These are phyloP conservation scores for Reticulitermes lucifugus DNA, from an alignment of 2,888 invertebrate species.

Conservation along the genomic window DNA sequence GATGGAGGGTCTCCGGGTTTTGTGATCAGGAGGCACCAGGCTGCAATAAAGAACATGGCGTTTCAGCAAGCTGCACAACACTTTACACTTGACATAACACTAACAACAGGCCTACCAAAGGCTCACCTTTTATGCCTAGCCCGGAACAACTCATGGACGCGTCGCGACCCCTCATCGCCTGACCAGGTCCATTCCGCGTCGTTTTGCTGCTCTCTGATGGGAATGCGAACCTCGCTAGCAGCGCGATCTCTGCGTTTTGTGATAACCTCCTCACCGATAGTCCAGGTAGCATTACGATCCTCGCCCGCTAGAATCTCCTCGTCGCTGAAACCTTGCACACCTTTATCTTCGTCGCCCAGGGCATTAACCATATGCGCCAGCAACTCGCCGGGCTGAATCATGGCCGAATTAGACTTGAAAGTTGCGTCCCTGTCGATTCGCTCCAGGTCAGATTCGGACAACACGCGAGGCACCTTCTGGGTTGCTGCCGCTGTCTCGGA, in stretches of 20 bases:
- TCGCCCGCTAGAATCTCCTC: slow-evolving; percentile 80
- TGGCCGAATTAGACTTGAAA: slow-evolving; percentile 70
- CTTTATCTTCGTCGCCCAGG: slow-evolving; percentile 65
- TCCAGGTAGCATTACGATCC: slow-evolving; percentile 59
- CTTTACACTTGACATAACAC: too few relatives aligned
- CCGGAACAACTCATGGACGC: slow-evolving; percentile 67
- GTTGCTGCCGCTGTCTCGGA: slow-evolving; percentile 54
- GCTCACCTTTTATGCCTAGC: slow-evolving; percentile 54
- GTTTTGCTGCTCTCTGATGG: slow-evolving; percentile 61
- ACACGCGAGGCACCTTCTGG: slow-evolving; percentile 68
- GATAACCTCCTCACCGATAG: slow-evolving; percentile 59
- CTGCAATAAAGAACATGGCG: background rate
- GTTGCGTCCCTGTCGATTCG: slow-evolving; percentile 84
- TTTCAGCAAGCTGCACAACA: too few relatives aligned
- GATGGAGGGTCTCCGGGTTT: slow-evolving; percentile 53
- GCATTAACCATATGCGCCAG: slow-evolving; percentile 83
- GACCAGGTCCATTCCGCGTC: slow-evolving; percentile 74
- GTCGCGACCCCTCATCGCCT: slow-evolving; percentile 72
- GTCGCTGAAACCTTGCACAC: slow-evolving; percentile 77
- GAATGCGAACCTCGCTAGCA: slow-evolving; percentile 69
- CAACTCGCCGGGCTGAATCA: slow-evolving; percentile 81
- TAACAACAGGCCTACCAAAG: too few relatives aligned
- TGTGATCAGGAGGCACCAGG: slow-evolving; percentile 34
- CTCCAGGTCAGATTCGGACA: slow-evolving; percentile 83
- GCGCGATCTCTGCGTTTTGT: slow-evolving; percentile 69